Conservation (phyloP, 2,113 vertebrate genomes). For the Monarcha castaneiventris region DNA sequence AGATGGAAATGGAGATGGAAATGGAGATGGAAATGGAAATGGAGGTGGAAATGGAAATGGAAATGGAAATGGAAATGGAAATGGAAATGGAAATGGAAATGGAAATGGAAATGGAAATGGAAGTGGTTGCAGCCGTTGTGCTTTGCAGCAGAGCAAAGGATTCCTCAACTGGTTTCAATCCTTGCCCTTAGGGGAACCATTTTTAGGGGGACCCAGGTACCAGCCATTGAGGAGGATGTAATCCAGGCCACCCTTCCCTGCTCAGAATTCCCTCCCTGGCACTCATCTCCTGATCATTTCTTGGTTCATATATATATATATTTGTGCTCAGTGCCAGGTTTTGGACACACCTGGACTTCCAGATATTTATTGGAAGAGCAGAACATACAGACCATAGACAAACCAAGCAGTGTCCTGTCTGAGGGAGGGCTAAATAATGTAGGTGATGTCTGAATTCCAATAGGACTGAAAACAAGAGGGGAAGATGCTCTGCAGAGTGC, state of each 20-base stretch:
- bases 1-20: too few species aligned
- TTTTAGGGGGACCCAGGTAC: neutral
- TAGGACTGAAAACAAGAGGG: neutral
- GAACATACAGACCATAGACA: neutral
- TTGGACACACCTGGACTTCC: neutral
- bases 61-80: neutral
- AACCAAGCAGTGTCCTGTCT: neutral
- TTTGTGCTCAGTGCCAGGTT: neutral
- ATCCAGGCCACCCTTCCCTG: neutral
- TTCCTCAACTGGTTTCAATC: neutral
- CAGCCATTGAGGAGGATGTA: neutral
- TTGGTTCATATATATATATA: too few species aligned
- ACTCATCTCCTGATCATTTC: neutral
- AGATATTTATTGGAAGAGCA: neutral
- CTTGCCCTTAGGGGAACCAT: neutral
- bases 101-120: too few species aligned
- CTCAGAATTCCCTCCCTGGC: neutral
- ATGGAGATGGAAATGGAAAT: too few species aligned
- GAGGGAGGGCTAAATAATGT: neutral
- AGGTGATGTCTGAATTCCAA: neutral
- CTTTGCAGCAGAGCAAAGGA: neutral
- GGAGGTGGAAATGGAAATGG: too few species aligned
- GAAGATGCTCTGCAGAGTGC: neutral
- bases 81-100: too few species aligned
- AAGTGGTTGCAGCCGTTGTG: neutral